Conservation (phyloP, 2,888 invertebrate genomes). For the Agrochola lychnidis region DNA sequence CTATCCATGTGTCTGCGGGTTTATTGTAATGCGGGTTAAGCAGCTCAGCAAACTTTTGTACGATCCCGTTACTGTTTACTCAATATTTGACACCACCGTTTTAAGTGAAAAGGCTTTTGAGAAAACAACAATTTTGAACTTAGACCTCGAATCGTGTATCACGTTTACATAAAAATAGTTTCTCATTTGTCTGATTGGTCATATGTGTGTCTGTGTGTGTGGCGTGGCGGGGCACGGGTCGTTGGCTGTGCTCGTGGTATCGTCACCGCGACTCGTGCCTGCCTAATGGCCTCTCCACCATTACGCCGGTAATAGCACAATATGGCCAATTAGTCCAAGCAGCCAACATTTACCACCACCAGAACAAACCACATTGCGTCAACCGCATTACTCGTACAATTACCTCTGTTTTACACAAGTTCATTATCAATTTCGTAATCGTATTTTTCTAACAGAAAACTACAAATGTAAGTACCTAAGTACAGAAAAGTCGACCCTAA, state of each 20-base stretch:
- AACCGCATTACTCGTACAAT: constrained; percentile 79
- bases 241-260: constrained; percentile 69
- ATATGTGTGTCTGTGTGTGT: constrained; percentile 51
- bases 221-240: constrained; percentile 49
- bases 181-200: constrained; percentile 55
- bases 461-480: background rate
- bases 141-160: constrained; percentile 55
- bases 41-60: constrained; percentile 42
- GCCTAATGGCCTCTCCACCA: constrained; percentile 72
- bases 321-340: constrained; percentile 82
- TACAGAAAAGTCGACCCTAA: constrained; percentile 4
- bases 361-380: constrained; percentile 75
- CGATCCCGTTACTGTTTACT: constrained; percentile 48
- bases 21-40: constrained; percentile 56
- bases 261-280: constrained; percentile 75
- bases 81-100: constrained; percentile 33
- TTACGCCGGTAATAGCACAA: constrained; percentile 78
- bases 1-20: constrained; percentile 41
- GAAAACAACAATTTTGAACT: constrained; percentile 48
- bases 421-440: constrained; percentile 64
- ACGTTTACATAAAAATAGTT: constrained; percentile 47
- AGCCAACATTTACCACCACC: constrained; percentile 76
- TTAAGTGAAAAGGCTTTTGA: constrained; percentile 42
- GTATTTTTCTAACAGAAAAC: constrained; percentile 27
- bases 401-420: constrained; percentile 72